Base-by-base conservation (phyloP, 2,113 vertebrate species). In the Mustela nigripes region DNA sequence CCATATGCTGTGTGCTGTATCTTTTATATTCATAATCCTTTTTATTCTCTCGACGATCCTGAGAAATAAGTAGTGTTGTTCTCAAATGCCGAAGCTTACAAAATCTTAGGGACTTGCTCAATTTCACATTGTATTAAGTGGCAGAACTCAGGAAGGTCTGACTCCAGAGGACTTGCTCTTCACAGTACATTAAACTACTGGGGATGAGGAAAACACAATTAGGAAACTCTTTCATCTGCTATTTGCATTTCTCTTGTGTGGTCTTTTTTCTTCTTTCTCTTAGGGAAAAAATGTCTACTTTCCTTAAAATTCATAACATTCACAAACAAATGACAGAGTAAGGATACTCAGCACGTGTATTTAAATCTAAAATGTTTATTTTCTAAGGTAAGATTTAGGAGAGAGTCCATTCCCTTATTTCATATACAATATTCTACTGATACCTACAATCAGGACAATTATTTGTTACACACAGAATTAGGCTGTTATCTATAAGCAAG, bases 391-490 rank as follows among this genome's bases (percentile, higher is more conserved):
- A 74, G 28, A 87, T 24, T 19, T 12, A 93, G 39, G 45, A 91
- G 87, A 11, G 11, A 18, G 78, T 83, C 62, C 74, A 50, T 84
- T 95, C 48, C 67, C 84, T 92, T 88, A 18, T 56, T 89, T 42
- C 48, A 31, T 82, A 74, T 4, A 73, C 33, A 79, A 67, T 84
- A 53, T 78, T 89, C 21, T 82, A 65, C 42, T 45, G 18, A 58
- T 73, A 89, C 1, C 53, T 83, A 53, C 87, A 91, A 71, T 88
- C 81, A 93, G 91, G 36, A 91, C 8, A 93, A 82, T 69, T 92
- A 36, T 87, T 87, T 96, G 42, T 92, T 82, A 69, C 28, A 33
- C 19, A 86, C 56, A 93, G 42, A 93, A 89, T 95, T 69, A 14
- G 48, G 45, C 12, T 67, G 15, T 28, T 69, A 31, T 28, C 15